These are phyloP conservation scores for Pogonocherus hispidulus DNA, from an alignment of 2,888 invertebrate genomes.

Conservation along the genomic window DNA sequence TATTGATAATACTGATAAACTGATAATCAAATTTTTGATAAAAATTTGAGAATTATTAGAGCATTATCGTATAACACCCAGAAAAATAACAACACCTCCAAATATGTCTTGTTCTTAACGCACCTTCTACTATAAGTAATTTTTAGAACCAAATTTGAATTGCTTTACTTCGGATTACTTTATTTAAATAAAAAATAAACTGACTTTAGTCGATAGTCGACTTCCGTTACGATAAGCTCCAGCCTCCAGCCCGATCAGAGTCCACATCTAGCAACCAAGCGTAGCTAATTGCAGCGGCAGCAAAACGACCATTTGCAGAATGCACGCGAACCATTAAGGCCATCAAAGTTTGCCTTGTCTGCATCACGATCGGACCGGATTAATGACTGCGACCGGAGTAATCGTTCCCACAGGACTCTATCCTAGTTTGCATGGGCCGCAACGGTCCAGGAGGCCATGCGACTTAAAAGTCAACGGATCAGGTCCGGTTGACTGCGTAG, in stretches of 20 bases:
- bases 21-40: too few species aligned
- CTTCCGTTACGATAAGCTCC: too few species aligned
- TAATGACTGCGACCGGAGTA: conserved; percentile 33
- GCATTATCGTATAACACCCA: too few species aligned
- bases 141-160: too few species aligned
- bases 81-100: too few species aligned
- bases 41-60: too few species aligned
- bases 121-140: too few species aligned
- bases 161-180: too few species aligned
- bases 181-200: too few species aligned
- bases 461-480: conserved; percentile 16
- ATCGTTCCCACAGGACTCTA: conserved; percentile 33
- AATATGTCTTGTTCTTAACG: too few species aligned
- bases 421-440: conserved; percentile 20
- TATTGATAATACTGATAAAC: too few species aligned
- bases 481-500: not conserved
- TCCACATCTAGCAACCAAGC: not conserved
- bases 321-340: conserved; percentile 34
- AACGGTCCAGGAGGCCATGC: conserved; percentile 10
- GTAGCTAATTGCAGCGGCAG: conserved; percentile 12
- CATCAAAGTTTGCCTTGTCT: conserved; percentile 43
- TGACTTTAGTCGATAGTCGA: too few species aligned
- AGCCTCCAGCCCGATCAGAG: not conserved
- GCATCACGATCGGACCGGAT: conserved; percentile 30
- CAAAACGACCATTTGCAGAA: conserved; percentile 21